phyloP scores from a whole-genome alignment of 2,888 invertebrate genomes.

The Stictocephala bisonia region DNA sequence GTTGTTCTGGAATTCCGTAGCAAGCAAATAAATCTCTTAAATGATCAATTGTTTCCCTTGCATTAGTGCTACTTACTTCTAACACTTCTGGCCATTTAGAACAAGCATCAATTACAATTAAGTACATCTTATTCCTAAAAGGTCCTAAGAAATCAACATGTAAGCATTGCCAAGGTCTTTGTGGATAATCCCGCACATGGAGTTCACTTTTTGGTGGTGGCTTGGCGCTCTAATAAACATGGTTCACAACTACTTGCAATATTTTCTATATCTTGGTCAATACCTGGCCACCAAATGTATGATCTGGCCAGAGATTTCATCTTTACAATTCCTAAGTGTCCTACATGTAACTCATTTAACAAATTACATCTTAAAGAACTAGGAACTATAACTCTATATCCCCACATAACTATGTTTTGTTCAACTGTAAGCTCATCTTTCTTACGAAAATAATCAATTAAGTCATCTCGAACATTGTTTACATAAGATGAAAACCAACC shows the following conservation, averaged over 20 bases:
- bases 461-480: not conserved
- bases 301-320: slow-evolving; percentile 56
- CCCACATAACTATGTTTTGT: slow-evolving; percentile 52
- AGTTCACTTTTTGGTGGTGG: slow-evolving; percentile 7
- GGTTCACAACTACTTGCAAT: slow-evolving; percentile 54
- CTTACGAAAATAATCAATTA: slow-evolving; percentile 29
- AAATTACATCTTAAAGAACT: too few relatives aligned
- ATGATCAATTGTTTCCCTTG: too few relatives aligned
- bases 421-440: slow-evolving; percentile 45
- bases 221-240: slow-evolving; percentile 50
- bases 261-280: slow-evolving; percentile 57
- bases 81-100: too few relatives aligned
- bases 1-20: too few relatives aligned
- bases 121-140: too few relatives aligned
- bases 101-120: too few relatives aligned
- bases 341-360: slow-evolving; percentile 55
- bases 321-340: slow-evolving; percentile 58
- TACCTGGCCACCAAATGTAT: slow-evolving; percentile 55
- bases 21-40: too few relatives aligned
- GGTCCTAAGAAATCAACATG: too few relatives aligned
- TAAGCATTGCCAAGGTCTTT: too few relatives aligned
- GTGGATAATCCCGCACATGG: slow-evolving; percentile 29
- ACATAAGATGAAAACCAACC: too few relatives aligned
- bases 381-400: slow-evolving; percentile 58
- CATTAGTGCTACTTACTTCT: too few relatives aligned